Base-by-base conservation (phyloP, 1,140 invertebrate species). In the Tetragnatha versicolor region DNA sequence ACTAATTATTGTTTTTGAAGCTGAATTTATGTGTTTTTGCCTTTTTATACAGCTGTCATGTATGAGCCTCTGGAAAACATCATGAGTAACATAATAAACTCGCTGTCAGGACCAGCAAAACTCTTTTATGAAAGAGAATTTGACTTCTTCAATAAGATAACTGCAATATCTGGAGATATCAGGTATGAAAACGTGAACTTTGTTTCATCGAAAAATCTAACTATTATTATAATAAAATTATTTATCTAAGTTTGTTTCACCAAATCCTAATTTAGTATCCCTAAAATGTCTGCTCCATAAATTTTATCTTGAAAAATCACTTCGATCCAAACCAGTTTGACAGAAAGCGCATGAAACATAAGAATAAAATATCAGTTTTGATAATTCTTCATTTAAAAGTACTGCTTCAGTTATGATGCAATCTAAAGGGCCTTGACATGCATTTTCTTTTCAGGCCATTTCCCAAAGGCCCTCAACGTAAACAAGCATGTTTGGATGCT, bases 41-140 rank as follows among this genome's bases (percentile, higher is more conserved):
- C 61, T 14, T 80, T 81, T 82, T 77, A 87, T 86, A n/a, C 84
- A 91, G 90, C 87, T 14, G 88, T 89, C 80, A 84, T 96, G 7
- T 95, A 89, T 84, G 94, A 97, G 81, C 89, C 90, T 1, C 84
- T 98, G 58, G 95, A 98, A 80, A 85, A 88, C 27, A 86, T 98
- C 2, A 91, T 92, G 17, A 91, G 91, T 73, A 90, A 89, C 81
- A 98, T 99, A 61, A 89, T 95, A 3, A 89, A 88, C 9, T 88
- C 91, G 0, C 88, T 99, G 0, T 97, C 96, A 35, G 97, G 96
- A 1, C 92, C 94, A 0, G 96, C 97, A 0, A 95, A 96, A 84
- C 89, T 92, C 31, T 99, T 99, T 88, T 98, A 99, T 85, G 93
- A 98, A 84, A 87, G 96, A 65, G 98, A 99, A 86, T 99, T 99